Conservation (phyloP, 2,113 vertebrate species). For the Clarias magur region DNA sequence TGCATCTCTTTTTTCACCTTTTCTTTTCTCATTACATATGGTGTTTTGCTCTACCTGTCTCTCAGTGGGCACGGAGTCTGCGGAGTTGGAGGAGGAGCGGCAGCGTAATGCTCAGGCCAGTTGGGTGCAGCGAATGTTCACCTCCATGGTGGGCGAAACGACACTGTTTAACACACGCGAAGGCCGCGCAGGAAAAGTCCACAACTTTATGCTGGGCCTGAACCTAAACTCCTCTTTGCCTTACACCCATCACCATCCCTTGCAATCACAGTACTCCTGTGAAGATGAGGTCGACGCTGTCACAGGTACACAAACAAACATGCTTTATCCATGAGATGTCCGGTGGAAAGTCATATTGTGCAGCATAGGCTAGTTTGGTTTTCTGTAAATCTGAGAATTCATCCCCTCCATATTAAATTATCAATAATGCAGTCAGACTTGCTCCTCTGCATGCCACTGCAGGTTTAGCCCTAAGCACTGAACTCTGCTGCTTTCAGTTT, state of each 20-base stretch:
- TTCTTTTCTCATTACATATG: not conserved
- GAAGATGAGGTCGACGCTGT: conserved; percentile 86
- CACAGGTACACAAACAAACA: conserved; percentile 73
- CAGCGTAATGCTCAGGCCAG: conserved; percentile 80
- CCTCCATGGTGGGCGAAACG: conserved; percentile 87
- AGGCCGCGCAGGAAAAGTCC: conserved; percentile 94
- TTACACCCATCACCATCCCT: conserved; percentile 71
- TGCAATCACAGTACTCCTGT: conserved; percentile 66
- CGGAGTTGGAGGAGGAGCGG: conserved; percentile 73
- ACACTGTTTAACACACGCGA: conserved; percentile 94
- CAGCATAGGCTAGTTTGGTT: not conserved
- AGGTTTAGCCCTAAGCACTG: not conserved
- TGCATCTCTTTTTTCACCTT: not conserved
- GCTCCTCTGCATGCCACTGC: conserved; percentile 16
- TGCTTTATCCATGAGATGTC: not conserved
- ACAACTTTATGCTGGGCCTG: conserved; percentile 98
- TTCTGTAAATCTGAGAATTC: not conserved
- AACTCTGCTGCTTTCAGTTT: conserved; percentile 12
- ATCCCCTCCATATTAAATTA: not conserved
- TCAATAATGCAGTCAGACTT: not conserved
- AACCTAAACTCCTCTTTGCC: conserved; percentile 88
- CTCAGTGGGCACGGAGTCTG: conserved; percentile 78
- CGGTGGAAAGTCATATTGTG: not conserved
- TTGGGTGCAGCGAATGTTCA: conserved; percentile 93
- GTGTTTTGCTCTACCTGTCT: not conserved